A percentile compares a stretch with the other conserved stretches of the same genome.
These are phyloP conservation scores for Drosophila mulleri DNA, from an alignment of 2,888 invertebrate genomes.

Conservation along the genomic window DNA sequence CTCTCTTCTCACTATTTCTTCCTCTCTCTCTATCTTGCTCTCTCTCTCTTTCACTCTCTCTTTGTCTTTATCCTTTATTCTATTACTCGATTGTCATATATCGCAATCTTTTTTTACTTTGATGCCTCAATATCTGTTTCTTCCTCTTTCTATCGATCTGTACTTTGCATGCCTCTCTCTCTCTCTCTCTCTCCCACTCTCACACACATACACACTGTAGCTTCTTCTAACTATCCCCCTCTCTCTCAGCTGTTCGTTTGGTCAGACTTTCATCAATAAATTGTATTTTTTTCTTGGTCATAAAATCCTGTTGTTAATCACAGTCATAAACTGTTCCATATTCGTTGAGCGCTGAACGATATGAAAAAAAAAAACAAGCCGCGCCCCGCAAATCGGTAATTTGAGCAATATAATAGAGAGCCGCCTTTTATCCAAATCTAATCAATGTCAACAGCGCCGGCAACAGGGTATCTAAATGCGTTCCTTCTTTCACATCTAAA, in stretches of 20 bases:
- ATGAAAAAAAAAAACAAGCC: constrained; percentile 14
- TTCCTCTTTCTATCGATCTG: too few relatives aligned
- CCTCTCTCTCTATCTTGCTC: too few relatives aligned
- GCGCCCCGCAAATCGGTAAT: constrained; percentile 58
- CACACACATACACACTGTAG: neutral
- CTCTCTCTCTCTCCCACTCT: constrained; percentile 1
- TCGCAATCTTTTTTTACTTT: too few relatives aligned
- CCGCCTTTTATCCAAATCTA: constrained; percentile 82
- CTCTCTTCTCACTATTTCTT: too few relatives aligned
- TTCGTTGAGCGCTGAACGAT: constrained; percentile 39
- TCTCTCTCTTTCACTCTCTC: too few relatives aligned
- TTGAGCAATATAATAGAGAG: constrained; percentile 62
- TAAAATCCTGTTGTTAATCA: constrained; percentile 53
- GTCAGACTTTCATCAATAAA: constrained; percentile 4
- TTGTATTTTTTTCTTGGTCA: neutral
- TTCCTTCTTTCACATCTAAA: constrained; percentile 27
- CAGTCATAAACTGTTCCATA: constrained; percentile 46
- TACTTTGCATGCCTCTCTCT: too few relatives aligned
- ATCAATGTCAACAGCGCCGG: constrained; percentile 54
- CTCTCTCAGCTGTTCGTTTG: constrained; percentile 10
- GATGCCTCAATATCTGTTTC: too few relatives aligned
- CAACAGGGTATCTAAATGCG: constrained; percentile 36
- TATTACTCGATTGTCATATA: too few relatives aligned
- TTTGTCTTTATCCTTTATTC: too few relatives aligned
- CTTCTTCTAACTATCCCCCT: neutral